Evolutionary conservation across 1,140 invertebrate genomes (phyloP).

Genomic region (Drosophila rhopaloa): DNA sequence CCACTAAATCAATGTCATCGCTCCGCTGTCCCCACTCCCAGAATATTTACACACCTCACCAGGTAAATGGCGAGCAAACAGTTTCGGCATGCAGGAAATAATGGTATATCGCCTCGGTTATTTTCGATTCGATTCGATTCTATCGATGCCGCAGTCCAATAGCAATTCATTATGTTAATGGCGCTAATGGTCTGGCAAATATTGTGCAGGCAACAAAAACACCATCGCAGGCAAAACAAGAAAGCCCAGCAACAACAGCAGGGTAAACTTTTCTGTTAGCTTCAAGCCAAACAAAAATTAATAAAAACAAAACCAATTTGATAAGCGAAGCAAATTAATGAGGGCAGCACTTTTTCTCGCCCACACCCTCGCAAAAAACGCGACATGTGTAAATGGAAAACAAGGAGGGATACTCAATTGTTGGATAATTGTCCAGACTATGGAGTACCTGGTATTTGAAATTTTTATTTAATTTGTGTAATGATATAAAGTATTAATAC

Average conservation of each 20-base stretch:
- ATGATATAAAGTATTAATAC: too few species aligned
- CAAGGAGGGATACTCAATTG: not conserved
- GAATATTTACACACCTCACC: slow-evolving; percentile 36
- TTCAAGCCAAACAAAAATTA: slow-evolving; percentile 49
- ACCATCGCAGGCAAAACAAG: slow-evolving; percentile 6
- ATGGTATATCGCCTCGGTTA: slow-evolving; percentile 35
- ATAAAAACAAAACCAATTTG: slow-evolving; percentile 76
- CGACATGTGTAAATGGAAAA: slow-evolving; percentile 26
- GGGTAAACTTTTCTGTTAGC: slow-evolving; percentile 54
- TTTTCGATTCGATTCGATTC: slow-evolving; percentile 31
- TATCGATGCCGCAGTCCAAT: slow-evolving; percentile 57
- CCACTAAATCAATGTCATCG: slow-evolving; percentile 40
- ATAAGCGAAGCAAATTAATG: slow-evolving; percentile 80
- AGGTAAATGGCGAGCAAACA: slow-evolving; percentile 46
- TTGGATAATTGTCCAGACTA: not conserved
- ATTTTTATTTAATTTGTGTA: not conserved
- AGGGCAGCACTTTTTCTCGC: slow-evolving; percentile 40
- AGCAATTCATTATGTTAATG: slow-evolving; percentile 82
- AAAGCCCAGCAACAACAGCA: slow-evolving; percentile 26
- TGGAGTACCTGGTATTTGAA: not conserved
- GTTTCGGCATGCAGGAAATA: slow-evolving; percentile 21
- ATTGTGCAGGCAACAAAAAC: slow-evolving; percentile 58
- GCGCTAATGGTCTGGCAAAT: slow-evolving; percentile 79
- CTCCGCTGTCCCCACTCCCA: not conserved
- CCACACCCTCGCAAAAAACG: slow-evolving; percentile 10